Percentiles rank a stretch among this genome's conserved stretches.
Conservation (phyloP, 2,888 invertebrate species). For the Salticus scenicus region DNA sequence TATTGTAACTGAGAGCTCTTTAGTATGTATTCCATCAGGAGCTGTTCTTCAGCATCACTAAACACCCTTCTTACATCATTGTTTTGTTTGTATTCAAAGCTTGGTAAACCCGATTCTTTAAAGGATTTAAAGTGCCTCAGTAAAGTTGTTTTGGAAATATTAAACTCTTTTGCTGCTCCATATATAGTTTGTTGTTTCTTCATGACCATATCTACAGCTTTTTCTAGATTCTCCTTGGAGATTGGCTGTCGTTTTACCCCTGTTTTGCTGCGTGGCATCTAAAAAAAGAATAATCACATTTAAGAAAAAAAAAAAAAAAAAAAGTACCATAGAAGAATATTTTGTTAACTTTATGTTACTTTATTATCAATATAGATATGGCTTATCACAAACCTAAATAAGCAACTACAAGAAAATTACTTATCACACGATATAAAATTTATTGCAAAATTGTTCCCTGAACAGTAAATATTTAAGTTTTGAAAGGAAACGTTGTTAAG, state of each 20-base stretch:
- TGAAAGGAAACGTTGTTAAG: no score
- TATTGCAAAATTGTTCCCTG: no score
- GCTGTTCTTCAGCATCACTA: not conserved
- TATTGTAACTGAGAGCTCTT: not conserved
- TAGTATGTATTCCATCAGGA: not conserved
- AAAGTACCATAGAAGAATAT: no score
- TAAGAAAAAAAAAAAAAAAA: no score
- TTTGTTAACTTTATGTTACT: no score
- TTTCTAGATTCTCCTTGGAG: not conserved
- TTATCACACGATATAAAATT: no score
- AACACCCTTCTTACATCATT: not conserved
- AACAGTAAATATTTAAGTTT: no score
- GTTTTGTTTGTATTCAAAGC: not conserved
- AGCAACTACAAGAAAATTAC: no score
- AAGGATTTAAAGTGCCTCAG: not conserved
- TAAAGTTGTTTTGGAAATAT: not conserved
- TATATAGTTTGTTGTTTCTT: not conserved
- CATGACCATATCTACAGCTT: not conserved
- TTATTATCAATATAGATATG: no score
- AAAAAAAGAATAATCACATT: no score
- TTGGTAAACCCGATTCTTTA: not conserved
- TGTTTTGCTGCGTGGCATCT: not conserved
- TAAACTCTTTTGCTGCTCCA: not conserved
- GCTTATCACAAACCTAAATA: no score
- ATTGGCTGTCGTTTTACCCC: not conserved